These are phyloP conservation scores for Montipora foliosa DNA, from an alignment of 64 coral and sea anemone genomes.

Conservation along the genomic window DNA sequence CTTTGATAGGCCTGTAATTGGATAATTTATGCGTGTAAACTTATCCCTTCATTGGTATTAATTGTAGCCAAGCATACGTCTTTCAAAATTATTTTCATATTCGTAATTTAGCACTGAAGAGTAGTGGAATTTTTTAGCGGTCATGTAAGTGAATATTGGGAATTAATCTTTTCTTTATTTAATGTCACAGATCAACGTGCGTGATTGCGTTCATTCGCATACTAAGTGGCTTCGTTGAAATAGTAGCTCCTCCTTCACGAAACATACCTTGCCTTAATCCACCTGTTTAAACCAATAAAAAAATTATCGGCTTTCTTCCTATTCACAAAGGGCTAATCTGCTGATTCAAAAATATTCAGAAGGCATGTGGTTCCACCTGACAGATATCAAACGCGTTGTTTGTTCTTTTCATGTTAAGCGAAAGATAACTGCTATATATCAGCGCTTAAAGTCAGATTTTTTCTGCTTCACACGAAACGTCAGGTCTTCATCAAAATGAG, in stretches of 20 bases:
- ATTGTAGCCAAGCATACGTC: too few relatives aligned
- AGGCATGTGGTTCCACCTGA: too few relatives aligned
- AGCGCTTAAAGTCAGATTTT: too few relatives aligned
- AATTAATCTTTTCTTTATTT: neutral
- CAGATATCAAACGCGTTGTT: too few relatives aligned
- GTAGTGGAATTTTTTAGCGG: neutral
- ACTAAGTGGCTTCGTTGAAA: neutral
- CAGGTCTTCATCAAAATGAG: too few relatives aligned
- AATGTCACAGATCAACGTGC: neutral
- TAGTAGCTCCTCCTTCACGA: neutral
- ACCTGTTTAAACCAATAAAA: neutral
- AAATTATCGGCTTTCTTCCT: neutral
- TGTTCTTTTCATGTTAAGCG: neutral
- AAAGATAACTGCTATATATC: neutral
- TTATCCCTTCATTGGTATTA: too few relatives aligned
- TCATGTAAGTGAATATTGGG: neutral
- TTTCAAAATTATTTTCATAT: too few relatives aligned
- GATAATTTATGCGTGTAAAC: too few relatives aligned
- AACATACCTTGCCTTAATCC: neutral
- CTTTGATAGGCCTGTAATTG: too few relatives aligned
- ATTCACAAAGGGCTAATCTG: neutral
- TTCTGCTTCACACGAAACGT: too few relatives aligned
- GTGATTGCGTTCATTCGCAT: neutral
- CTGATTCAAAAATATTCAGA: neutral
- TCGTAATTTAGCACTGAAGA: neutral